Percentiles rank a stretch among this genome's conserved stretches.
Evolutionary conservation across 2,797 vertebrate species (phyloP).

Genomic region (Pseudomugil tenellus): DNA sequence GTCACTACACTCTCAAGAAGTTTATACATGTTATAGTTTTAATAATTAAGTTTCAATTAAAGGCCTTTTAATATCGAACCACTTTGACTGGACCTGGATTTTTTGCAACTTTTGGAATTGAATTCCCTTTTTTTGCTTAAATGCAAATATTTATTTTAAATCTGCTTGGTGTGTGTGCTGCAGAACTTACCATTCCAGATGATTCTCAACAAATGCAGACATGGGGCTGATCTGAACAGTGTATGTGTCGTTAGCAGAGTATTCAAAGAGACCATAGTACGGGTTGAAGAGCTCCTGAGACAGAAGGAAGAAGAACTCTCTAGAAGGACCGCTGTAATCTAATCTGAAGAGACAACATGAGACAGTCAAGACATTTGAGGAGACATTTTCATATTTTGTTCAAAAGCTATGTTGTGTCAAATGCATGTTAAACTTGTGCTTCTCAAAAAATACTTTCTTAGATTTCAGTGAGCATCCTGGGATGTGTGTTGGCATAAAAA

Average conservation of each 20-base stretch:
- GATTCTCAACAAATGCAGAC: slow-evolving; percentile 98
- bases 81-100: too few species aligned
- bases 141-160: too few species aligned
- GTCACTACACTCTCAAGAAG: too few species aligned
- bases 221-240: slow-evolving; percentile 98
- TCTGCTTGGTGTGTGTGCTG: not conserved
- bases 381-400: not conserved
- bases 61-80: too few species aligned
- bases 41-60: too few species aligned
- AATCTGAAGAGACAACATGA: slow-evolving; percentile 76
- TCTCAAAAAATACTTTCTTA: too few species aligned
- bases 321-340: slow-evolving; percentile 96
- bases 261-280: slow-evolving; percentile 98
- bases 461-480: not conserved
- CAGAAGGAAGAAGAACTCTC: slow-evolving; percentile 98
- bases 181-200: slow-evolving; percentile 90
- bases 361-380: not conserved
- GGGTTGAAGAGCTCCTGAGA: slow-evolving; percentile 99
- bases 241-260: slow-evolving; percentile 96
- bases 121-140: too few species aligned
- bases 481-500: not conserved
- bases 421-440: not conserved
- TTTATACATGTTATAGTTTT: too few species aligned
- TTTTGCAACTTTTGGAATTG: too few species aligned
- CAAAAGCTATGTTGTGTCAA: not conserved